Base-by-base conservation (phyloP, 2,888 invertebrate species). In the Dioctria linearis region DNA sequence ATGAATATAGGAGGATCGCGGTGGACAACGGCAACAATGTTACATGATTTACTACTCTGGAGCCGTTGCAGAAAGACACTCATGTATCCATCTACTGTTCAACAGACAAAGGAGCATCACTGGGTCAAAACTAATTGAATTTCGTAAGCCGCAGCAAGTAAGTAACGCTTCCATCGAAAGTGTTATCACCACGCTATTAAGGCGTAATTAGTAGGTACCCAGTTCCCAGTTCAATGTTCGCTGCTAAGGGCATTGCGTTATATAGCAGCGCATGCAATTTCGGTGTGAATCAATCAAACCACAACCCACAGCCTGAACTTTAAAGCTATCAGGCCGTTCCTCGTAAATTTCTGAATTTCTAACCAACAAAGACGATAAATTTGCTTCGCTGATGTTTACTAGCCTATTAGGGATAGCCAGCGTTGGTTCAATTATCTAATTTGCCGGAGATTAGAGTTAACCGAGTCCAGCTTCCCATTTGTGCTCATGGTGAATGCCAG, bases 101-200 rank as follows among this genome's bases (percentile, higher is more conserved):
- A 69, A 25, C 25, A 25, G 25, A 25, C 25, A 25, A 25, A 25
- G 69, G 6, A 69, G 3, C 51, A 69, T 49, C 69, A 5, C 11
- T 51, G 51, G 9, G n/a, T 37, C 43, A 51, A 51, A 49, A 69
- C 51, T 69, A 69, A 69, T 69, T 69, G 51, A 69, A 69, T 51
- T 69, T 69, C 25, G 69, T 51, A 25, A 51, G 51, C 51, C 37
- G 39, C 3, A 51, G 46, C n/a, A 46, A 67, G 67, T 51, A 69
- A 51, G 51, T 51, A 51, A 69, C 37, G 13, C 37, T 51, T 69
- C 42, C 51, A 11, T 51, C 8, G 69, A 69, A 46, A n/a, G 49
- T 69, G 49, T 69, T 69, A 54, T 69, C 69, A 51, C 39, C 40
- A 49, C 39, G 69, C 51, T 69, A 69, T 69, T 69, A 69, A 69